A percentile compares a stretch with the other conserved stretches of the same genome.
These are phyloP conservation scores for zebrafish (Danio rerio) DNA, from an alignment of 2,113 vertebrate species.

Conservation along the genomic window GRCz12tu NC_133180.1:30517001-30517500, in stretches of 20 bases:
- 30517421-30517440: conserved; percentile 33
- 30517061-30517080: not conserved
- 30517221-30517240: not conserved
- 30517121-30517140: not conserved
- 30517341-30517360: conserved; percentile 6
- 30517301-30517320: not conserved
- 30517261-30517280: not conserved
- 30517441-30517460: conserved; percentile 58
- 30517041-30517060: not conserved
- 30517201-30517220: not conserved
- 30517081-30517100: conserved; percentile 15
- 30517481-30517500: conserved; percentile 44
- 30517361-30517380: not conserved
- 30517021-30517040: conserved; percentile 6
- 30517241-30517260: not conserved
- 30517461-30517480: conserved; percentile 47
- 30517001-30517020: not conserved
- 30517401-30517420: conserved; percentile 14
- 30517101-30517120: not conserved
- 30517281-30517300: not conserved
- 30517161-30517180: not conserved
- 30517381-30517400: not conserved
- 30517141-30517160: not conserved
- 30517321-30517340: not conserved
- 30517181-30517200: not conserved